phyloP scores from a whole-genome alignment of 30 jellyfish, hydroid and myxozoan genomes.

The Aurelia aurita complex sp. Pacific region DNA sequence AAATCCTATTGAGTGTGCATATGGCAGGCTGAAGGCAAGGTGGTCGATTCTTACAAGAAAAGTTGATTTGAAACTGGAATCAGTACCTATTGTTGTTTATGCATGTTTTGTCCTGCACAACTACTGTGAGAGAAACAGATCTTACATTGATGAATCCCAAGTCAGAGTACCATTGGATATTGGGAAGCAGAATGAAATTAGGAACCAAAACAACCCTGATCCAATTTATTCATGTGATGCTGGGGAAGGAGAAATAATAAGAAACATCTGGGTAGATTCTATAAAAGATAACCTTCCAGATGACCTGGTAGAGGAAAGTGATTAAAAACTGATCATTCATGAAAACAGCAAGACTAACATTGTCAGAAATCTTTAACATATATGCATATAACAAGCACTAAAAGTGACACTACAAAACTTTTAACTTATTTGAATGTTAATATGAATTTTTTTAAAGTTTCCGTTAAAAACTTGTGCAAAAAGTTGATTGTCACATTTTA shows the following conservation, averaged over 20 bases:
- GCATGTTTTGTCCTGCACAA: slow-evolving; percentile 11
- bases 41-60: no score
- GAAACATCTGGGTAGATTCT: slow-evolving; percentile 19
- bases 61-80: no score
- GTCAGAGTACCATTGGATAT: slow-evolving; percentile 23
- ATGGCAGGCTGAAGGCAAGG: no score
- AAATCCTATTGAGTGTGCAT: no score
- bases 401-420: no score
- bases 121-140: slow-evolving; percentile 42
- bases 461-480: no score
- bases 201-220: slow-evolving; percentile 2
- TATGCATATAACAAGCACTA: neutral
- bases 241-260: slow-evolving; percentile 30
- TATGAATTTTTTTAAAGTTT: no score
- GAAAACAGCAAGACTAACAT: neutral
- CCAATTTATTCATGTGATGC: slow-evolving; percentile 39
- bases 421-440: no score
- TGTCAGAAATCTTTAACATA: neutral
- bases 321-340: neutral
- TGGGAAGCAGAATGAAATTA: slow-evolving; percentile 20
- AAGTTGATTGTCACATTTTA: no score
- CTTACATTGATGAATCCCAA: slow-evolving; percentile 21
- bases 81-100: no score
- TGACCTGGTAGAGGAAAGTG: slow-evolving; percentile 24
- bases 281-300: slow-evolving; percentile 38